These are phyloP conservation scores for Pinna nobilis DNA, from an alignment of 1,140 invertebrate genomes.

Conservation along the genomic window DNA sequence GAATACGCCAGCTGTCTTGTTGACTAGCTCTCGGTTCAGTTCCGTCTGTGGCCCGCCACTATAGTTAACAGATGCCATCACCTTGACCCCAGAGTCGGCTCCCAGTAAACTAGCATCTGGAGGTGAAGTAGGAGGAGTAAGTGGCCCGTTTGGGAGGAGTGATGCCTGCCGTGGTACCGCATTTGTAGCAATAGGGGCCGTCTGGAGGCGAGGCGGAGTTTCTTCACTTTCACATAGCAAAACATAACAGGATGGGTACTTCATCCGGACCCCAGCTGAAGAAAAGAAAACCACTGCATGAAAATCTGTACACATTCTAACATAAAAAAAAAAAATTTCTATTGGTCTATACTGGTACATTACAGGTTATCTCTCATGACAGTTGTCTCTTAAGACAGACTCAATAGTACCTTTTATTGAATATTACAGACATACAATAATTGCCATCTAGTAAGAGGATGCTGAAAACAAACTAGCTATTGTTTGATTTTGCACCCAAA, in stretches of 20 bases:
- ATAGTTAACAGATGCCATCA: constrained; percentile 10
- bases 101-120: constrained; percentile 51
- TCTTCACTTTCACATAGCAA: constrained; percentile 93
- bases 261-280: constrained; percentile 91
- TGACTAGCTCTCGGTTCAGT: constrained; percentile 41
- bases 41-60: constrained; percentile 66
- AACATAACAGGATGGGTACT: constrained; percentile 95
- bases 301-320: too few species aligned
- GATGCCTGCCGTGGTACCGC: constrained; percentile 51
- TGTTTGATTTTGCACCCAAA: too few species aligned
- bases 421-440: too few species aligned
- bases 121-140: constrained; percentile 71
- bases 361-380: not conserved
- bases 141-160: constrained; percentile 46
- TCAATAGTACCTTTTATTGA: not conserved
- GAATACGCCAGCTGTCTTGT: constrained; percentile 75
- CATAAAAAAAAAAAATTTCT: not conserved
- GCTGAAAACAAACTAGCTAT: too few species aligned
- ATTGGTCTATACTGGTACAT: not conserved
- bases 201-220: constrained; percentile 27
- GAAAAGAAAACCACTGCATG: too few species aligned
- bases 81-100: constrained; percentile 18
- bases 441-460: too few species aligned
- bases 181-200: constrained; percentile 47
- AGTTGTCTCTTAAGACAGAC: too few species aligned